phyloP scores from a whole-genome alignment of 2,888 invertebrate species.

The Conchocele bisecta region DNA sequence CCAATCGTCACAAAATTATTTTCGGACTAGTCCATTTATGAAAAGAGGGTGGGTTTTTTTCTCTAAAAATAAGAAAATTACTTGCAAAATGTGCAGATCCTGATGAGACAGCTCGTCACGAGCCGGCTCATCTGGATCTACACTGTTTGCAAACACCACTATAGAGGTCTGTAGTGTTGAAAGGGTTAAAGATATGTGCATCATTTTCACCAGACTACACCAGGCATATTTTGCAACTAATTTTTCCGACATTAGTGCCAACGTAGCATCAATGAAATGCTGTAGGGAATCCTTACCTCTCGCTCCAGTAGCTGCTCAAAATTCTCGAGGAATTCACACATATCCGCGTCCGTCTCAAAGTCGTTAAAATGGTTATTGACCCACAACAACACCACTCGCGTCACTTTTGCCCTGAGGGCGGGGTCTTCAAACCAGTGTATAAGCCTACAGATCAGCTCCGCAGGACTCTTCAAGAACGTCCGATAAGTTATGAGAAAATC shows the following conservation, averaged over 20 bases:
- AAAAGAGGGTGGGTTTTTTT: too few species aligned
- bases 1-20: too few species aligned
- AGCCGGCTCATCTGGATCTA: not conserved
- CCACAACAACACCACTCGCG: conserved; percentile 98
- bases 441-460: conserved; percentile 90
- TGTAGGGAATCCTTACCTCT: conserved; percentile 85
- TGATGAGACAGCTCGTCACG: not conserved
- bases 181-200: too few species aligned
- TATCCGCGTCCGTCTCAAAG: conserved; percentile 91
- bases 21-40: too few species aligned
- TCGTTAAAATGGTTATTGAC: conserved; percentile 89
- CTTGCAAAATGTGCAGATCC: too few species aligned
- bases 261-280: not conserved
- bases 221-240: too few species aligned
- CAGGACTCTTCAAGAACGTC: conserved; percentile 94
- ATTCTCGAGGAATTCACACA: conserved; percentile 97
- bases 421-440: conserved; percentile 78
- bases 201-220: too few species aligned
- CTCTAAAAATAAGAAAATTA: too few species aligned
- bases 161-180: too few species aligned
- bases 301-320: conserved; percentile 93
- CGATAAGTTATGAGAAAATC: conserved; percentile 98
- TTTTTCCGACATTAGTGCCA: too few species aligned
- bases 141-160: not conserved
- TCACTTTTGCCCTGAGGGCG: conserved; percentile 85